phyloP scores from a whole-genome alignment of 2,113 vertebrate genomes.

The Aldabrachelys gigantea region DNA sequence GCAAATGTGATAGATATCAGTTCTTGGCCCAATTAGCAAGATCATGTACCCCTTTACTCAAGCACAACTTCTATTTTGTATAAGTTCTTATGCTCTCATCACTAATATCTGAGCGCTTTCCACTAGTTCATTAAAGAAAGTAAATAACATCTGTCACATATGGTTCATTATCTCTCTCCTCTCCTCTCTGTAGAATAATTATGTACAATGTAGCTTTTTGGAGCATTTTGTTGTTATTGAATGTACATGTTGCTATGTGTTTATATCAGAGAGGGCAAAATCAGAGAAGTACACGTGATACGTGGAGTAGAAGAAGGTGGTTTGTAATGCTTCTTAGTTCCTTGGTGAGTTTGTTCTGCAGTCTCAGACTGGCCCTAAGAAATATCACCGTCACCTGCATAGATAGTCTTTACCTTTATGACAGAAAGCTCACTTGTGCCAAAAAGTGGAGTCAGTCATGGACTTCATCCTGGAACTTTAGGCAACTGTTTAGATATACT shows the following conservation, averaged over 20 bases:
- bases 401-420: neutral
- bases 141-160: neutral
- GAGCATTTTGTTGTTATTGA: neutral
- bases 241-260: neutral
- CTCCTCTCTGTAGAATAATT: neutral
- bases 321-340: neutral
- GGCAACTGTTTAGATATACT: neutral
- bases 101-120: neutral
- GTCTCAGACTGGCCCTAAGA: neutral
- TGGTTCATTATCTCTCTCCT: neutral
- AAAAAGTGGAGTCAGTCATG: neutral
- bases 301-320: neutral
- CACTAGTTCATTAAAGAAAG: neutral
- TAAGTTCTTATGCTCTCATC: neutral
- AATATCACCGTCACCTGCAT: neutral
- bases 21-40: neutral
- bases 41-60: neutral
- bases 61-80: neutral
- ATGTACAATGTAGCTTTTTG: neutral
- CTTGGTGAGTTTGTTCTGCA: neutral
- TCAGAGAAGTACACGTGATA: neutral
- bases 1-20: neutral
- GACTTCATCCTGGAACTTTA: neutral
- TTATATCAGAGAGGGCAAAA: neutral
- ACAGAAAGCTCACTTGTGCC: neutral